Evolutionary conservation across 1,140 invertebrate genomes (phyloP).

Genomic region (Grapholita molesta): DNA sequence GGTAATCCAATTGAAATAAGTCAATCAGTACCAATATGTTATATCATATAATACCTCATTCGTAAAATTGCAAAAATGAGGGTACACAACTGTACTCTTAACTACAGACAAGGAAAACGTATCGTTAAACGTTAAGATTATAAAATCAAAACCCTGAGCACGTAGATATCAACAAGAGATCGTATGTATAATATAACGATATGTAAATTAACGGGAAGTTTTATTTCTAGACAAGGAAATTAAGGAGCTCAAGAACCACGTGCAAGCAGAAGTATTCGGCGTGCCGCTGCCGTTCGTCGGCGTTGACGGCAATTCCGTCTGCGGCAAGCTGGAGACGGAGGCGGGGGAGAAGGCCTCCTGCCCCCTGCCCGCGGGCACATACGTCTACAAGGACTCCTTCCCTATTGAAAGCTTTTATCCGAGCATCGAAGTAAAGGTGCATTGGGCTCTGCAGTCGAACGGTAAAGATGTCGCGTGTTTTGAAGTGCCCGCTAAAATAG

Average conservation of each 20-base stretch:
- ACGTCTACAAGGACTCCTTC: slow-evolving; percentile 85
- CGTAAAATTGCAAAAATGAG: no score
- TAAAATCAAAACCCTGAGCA: not conserved
- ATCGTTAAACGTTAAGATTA: not conserved
- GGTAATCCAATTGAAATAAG: no score
- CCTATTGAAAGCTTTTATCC: slow-evolving; percentile 84
- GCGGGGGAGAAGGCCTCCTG: slow-evolving; percentile 79
- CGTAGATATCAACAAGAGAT: not conserved
- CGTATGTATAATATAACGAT: not conserved
- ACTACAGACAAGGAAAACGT: not conserved
- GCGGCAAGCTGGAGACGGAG: slow-evolving; percentile 79
- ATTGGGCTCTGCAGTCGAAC: slow-evolving; percentile 79
- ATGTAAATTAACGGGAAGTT: slow-evolving; percentile 9
- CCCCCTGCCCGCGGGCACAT: slow-evolving; percentile 82
- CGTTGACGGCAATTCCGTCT: slow-evolving; percentile 84
- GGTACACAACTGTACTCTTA: not conserved
- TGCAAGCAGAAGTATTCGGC: slow-evolving; percentile 80
- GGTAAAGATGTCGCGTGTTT: slow-evolving; percentile 80
- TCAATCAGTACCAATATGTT: slow-evolving; percentile 12
- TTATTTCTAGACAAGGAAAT: slow-evolving; percentile 51
- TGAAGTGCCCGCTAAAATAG: slow-evolving; percentile 82
- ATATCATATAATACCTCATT: no score
- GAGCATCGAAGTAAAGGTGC: slow-evolving; percentile 80
- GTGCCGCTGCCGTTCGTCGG: slow-evolving; percentile 85
- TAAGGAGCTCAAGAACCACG: slow-evolving; percentile 52